Conservation (phyloP, 2,888 invertebrate species). For the Hirudinaria manillensis region DNA sequence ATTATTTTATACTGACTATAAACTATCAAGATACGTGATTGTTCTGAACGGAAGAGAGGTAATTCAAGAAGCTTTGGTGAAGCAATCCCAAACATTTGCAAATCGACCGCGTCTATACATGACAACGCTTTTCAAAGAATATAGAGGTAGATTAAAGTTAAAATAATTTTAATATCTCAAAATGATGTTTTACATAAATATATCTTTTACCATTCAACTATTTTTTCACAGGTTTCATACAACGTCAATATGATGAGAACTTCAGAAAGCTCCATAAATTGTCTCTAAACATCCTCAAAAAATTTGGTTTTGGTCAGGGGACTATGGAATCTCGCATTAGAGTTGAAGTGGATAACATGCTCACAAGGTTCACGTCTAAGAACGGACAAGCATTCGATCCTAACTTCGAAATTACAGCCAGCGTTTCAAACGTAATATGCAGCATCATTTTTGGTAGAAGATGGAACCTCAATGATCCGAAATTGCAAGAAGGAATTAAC, state of each 20-base stretch:
- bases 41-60: background rate
- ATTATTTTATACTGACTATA: background rate
- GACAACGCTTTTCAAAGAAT: background rate
- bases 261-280: constrained; percentile 27
- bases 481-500: constrained; percentile 9
- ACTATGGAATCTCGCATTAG: constrained; percentile 25
- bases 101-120: background rate
- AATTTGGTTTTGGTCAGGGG: constrained; percentile 31
- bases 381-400: constrained; percentile 27
- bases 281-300: constrained; percentile 23
- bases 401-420: background rate
- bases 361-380: background rate
- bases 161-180: no score
- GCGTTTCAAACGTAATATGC: constrained; percentile 25
- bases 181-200: no score
- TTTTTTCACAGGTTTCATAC: constrained; percentile 17
- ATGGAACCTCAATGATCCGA: constrained; percentile 10
- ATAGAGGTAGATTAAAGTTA: no score
- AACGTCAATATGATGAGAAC: constrained; percentile 20
- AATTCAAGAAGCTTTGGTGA: constrained; percentile 11
- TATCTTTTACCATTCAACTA: no score
- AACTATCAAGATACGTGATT: background rate
- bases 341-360: constrained; percentile 22
- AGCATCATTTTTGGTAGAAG: constrained; percentile 27
- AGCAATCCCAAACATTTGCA: background rate